Conservation (phyloP, 2,888 invertebrate species). For the Plutella xylostella region DNA sequence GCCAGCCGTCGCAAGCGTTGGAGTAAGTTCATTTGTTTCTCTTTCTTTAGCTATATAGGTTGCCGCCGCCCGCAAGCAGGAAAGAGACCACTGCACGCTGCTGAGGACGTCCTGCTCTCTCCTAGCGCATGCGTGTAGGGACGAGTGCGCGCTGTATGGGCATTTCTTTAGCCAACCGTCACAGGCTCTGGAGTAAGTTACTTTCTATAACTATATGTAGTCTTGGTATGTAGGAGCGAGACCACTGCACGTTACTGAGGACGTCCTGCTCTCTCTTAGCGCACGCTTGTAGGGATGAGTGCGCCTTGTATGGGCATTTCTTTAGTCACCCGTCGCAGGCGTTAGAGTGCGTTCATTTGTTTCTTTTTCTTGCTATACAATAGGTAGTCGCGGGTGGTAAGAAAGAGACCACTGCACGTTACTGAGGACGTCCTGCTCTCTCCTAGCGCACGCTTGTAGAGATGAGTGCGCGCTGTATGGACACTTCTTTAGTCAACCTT, state of each 20-base stretch:
- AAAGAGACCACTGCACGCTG: constrained; percentile 84
- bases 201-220: background rate
- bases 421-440: constrained; percentile 88
- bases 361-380: too few relatives aligned
- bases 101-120: constrained; percentile 91
- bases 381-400: too few relatives aligned
- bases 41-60: constrained; percentile 50
- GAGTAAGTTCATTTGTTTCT: constrained; percentile 59
- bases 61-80: constrained; percentile 72
- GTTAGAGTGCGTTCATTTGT: background rate
- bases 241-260: constrained; percentile 79
- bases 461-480: constrained; percentile 93
- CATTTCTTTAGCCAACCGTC: constrained; percentile 87
- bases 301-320: constrained; percentile 90
- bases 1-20: constrained; percentile 73
- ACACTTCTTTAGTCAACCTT: constrained; percentile 75
- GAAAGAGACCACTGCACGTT: constrained; percentile 85
- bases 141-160: constrained; percentile 91
- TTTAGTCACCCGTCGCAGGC: background rate
- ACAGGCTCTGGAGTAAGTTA: constrained; percentile 71
- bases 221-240: constrained; percentile 36
- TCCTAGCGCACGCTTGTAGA: constrained; percentile 92
- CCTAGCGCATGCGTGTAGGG: constrained; percentile 92
- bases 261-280: constrained; percentile 91
- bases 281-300: constrained; percentile 95